Base-by-base conservation (phyloP, 2,113 vertebrate genomes). In the Arizona elegans region DNA sequence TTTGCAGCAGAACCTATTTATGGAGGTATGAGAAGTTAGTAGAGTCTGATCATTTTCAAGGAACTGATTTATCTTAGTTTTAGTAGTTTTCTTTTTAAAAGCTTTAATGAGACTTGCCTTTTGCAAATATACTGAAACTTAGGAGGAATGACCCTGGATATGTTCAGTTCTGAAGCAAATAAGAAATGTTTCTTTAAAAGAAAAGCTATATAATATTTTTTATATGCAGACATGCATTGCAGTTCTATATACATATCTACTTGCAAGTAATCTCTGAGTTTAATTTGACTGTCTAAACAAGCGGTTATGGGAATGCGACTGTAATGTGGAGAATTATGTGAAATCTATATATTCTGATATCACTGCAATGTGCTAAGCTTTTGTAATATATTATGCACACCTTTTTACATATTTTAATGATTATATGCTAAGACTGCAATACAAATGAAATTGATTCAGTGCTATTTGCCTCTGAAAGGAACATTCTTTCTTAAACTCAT, bases 401-500 rank as follows among this genome's bases (percentile, higher is more conserved):
- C n/a, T 9, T 81, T 23, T 53, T 19, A 88, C 19, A 65, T 70
- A 65, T n/a, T 33, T 92, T 88, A 33, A 8, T 52, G 19, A 89
- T 89, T 21, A 29, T 33, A 19, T 59, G 75, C 3, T 50, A 90
- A 13, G 88, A 47, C 54, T 92, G 38, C 55, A 89, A 50, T 54
- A 86, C 17, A 92, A 93, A 4, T 38, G 50, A 13, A 86, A 81
- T 6, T 9, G 3, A 2, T 87, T 93, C 38, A 43, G 15, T 11
- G 86, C 24, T 58, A 55, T 17, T 47, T 89, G 15, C 81, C 53
- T 86, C 59, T 54, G 90, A 0, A 81, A 38, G 91, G 38, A 85
- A 85, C n/a, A 33, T 90, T 92, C 65, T 87, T 23, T 21, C 92
- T 95, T 85, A 59, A 85, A 55, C 9, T 65, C n/a, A 94, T 92